Conservation (phyloP, 2,113 vertebrate genomes). For the Entelurus aequoreus region DNA sequence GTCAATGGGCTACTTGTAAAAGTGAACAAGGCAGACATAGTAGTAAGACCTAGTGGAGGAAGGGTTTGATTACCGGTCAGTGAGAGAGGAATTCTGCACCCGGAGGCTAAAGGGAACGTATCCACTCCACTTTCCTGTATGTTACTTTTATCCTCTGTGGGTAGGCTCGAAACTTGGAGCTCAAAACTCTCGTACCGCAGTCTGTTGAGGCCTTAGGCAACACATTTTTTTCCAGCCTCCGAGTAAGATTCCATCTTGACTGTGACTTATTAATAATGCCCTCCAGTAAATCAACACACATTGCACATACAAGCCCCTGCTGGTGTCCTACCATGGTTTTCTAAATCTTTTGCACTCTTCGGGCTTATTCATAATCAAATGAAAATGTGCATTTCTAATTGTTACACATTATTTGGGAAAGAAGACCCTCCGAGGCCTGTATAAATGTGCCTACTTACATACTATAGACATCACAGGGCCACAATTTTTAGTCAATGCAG, state of each 20-base stretch:
- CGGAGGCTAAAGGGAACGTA: not conserved
- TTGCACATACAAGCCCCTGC: not conserved
- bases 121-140: not conserved
- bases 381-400: not conserved
- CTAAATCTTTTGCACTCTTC: not conserved
- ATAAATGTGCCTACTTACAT: not conserved
- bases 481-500: not conserved
- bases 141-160: constrained; percentile 1
- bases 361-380: not conserved
- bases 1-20: not conserved
- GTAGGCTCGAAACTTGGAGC: constrained; percentile 1
- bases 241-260: not conserved
- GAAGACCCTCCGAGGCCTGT: too few species aligned
- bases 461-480: too few species aligned
- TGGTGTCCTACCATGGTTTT: not conserved
- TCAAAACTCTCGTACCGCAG: not conserved
- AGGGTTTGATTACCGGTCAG: not conserved
- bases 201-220: constrained; percentile 7
- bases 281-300: not conserved
- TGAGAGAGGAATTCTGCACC: not conserved
- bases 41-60: not conserved
- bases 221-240: not conserved
- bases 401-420: not conserved
- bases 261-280: not conserved
- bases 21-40: not conserved